A percentile compares a stretch with the other conserved stretches of the same genome.
phyloP scores from a whole-genome alignment of 1,140 invertebrate species.

The Homalodisca vitripennis region DNA sequence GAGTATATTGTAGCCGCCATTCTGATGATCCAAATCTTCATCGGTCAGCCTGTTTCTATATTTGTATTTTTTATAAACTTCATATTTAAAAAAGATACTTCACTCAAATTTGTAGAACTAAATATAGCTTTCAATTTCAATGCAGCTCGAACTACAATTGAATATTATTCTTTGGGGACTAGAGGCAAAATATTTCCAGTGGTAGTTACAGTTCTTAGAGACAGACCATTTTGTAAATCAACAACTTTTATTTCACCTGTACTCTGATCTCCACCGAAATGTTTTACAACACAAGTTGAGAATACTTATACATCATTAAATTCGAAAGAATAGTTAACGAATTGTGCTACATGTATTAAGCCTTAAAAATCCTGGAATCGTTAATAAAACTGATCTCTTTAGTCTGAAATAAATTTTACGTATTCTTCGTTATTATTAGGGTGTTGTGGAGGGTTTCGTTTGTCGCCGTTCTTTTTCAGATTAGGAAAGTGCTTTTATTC shows the following conservation, averaged over 20 bases:
- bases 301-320: neutral
- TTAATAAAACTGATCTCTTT: no score
- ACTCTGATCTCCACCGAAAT: neutral
- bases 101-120: neutral
- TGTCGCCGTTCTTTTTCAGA: no score
- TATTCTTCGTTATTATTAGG: no score
- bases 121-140: neutral
- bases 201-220: neutral
- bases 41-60: neutral
- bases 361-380: no score
- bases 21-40: neutral
- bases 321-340: neutral
- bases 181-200: neutral
- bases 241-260: neutral
- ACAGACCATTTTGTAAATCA: neutral
- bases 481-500: no score
- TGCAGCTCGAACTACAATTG: neutral
- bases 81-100: neutral
- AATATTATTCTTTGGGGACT: neutral
- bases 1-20: neutral
- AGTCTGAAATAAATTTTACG: no score
- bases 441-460: no score
- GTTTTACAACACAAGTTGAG: neutral
- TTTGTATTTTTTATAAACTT: neutral
- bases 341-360: neutral